Evolutionary conservation across 1,140 invertebrate species (phyloP), one percentile per base, ranked within the genome.

Genomic region (Neuroterus valhalla): DNA sequence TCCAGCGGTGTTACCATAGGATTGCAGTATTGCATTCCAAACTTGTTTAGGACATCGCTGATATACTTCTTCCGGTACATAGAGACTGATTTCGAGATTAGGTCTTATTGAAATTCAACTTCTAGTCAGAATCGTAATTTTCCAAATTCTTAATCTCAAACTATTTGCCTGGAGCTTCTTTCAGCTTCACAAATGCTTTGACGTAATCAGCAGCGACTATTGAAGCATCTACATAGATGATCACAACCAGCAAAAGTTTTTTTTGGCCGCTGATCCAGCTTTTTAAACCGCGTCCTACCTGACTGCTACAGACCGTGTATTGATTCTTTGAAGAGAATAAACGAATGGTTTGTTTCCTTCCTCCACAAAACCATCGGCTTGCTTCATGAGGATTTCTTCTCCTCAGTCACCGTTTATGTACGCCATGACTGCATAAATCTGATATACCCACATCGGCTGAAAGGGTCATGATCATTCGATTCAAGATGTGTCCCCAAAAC

Each of bases 11-110:
- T 85, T 12, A 11, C 8, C 10, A 71, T 46, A 14, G 84, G 69
- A 66, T 86, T 87, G 42, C 45, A 77, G 55, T 82, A 46, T 31
- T 72, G 23, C 84, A 87, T 86, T 3, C 74, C 74, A 71, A 87
- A 89, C 19, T 72, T 55, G 17, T 74, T 38, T 1, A 86, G 48
- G 8, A 84, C 31, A 15, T 80, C 71, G 21, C 68, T 23, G 8
- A 76, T 75, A 43, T 76, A 80, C 31, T 67, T 50, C 71, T 68
- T 21, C 45, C 80, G 80, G 19, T 68, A 70, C 15, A 66, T 52
- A 3, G 42, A 46, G 17, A 80, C 50, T 50, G 52, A n/a, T 45
- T 76, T 71, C 8, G 68, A 50, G 0, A 43, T 66, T 31, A 67
- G 15, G 31, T 66, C 21, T 42, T 76, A 70, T 26, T 75, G 52